Base-by-base conservation (phyloP, 2,797 vertebrate genomes). In the Silurus aristotelis region DNA sequence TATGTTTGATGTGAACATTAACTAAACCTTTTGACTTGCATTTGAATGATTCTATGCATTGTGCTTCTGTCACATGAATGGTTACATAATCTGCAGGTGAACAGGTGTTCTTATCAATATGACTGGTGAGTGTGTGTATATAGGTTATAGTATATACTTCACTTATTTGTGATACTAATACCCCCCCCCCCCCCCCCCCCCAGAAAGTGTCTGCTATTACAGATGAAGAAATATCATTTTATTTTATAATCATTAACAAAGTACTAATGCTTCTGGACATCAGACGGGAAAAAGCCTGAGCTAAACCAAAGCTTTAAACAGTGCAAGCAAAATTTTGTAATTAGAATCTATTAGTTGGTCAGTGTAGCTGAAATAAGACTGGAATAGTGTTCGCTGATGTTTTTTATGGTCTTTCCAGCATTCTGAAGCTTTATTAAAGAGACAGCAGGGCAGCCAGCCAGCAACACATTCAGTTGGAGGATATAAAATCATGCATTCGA, bases 301-400 rank as follows among this genome's bases (percentile, higher is more conserved):
- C 46, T 68, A 56, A 7, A 56, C 25, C 64, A 82, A 19, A 70
- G 25, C 64, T 82, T 56, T 68, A 82, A 68, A 82, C 80, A 31
- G 55, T 38, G 27, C 64, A 68, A 25, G 46, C 25, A 55, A 81
- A 25, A 68, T 48, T 48, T 70, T 85, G 48, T 79, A 67, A 81
- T 60, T 56, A 87, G 27, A 85, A 72, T 72, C 64, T 81, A 72
- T 68, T 27, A 48, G 20, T n/a, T 71, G 52, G 66, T 58, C 66
- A 71, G 55, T 70, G 52, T 71, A 82, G 19, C 66, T 82, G 66
- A 52, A 58, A 71, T 70, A 38, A n/a, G 27, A 58, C 13, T 71
- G 13, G 66, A 27, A 12, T 82, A n/a, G n/a, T 71, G 17, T 58
- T 20, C 52, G 2, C 6, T n/a, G 12, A 58, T 82, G 27, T 68